Evolutionary conservation across 2,888 invertebrate species (phyloP).

Genomic region (Mamestra brassicae): DNA sequence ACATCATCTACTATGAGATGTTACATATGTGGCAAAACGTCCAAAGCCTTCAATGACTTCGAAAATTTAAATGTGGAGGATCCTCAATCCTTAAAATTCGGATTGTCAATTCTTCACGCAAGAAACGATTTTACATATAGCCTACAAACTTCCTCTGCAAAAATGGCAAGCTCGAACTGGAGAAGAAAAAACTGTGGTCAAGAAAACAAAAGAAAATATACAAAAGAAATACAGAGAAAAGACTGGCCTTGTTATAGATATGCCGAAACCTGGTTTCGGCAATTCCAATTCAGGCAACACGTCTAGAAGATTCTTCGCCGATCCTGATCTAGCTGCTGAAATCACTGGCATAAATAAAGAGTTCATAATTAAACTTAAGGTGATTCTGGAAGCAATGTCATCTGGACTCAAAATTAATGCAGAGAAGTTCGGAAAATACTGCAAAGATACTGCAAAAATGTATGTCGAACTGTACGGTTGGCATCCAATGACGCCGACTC

Average conservation of each 20-base stretch:
- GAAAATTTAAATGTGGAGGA: not conserved
- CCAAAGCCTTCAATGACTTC: slow-evolving; percentile 8
- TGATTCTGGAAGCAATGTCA: slow-evolving; percentile 2
- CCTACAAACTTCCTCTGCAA: slow-evolving; percentile 9
- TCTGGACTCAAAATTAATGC: no score
- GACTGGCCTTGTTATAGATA: no score
- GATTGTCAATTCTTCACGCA: no score
- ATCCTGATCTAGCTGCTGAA: slow-evolving; percentile 6
- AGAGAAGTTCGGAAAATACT: no score
- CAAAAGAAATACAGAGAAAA: no score
- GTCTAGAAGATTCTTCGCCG: slow-evolving; percentile 6
- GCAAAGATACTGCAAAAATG: no score
- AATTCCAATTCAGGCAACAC: no score
- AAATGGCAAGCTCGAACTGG: slow-evolving; percentile 9
- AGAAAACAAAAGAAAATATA: slow-evolving; percentile 5
- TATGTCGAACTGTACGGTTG: no score
- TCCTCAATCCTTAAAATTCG: slow-evolving; percentile 5
- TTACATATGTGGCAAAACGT: no score
- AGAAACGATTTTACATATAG: no score
- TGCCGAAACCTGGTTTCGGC: no score
- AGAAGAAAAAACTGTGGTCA: slow-evolving; percentile 2
- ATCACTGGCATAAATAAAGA: slow-evolving; percentile 8
- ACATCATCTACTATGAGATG: slow-evolving; percentile 14
- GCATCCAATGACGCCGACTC: no score
- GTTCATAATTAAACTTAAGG: slow-evolving; percentile 2